Percentiles rank a stretch among this genome's conserved stretches.
Evolutionary conservation across 2,113 vertebrate species (phyloP).

Genomic region (Oryzias woworae): DNA sequence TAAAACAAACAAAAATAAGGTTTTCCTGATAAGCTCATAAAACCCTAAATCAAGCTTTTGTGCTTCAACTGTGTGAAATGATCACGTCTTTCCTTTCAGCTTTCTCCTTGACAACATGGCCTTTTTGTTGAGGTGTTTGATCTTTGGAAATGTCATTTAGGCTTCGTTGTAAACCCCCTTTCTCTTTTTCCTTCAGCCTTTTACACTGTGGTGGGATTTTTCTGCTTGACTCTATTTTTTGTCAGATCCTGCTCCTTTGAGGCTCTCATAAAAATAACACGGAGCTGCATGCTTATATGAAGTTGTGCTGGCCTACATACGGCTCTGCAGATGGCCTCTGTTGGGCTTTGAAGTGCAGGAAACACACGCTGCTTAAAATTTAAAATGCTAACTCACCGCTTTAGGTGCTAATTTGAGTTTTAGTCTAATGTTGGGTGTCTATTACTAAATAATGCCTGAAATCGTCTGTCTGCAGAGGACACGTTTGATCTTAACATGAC

Average conservation of each 20-base stretch:
- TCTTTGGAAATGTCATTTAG: slow-evolving; percentile 26
- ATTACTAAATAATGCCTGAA: slow-evolving; percentile 15
- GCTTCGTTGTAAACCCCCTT: slow-evolving; percentile 17
- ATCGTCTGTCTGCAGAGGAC: slow-evolving; percentile 8
- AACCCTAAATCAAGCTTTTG: no score
- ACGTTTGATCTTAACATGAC: not conserved
- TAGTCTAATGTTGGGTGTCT: slow-evolving; percentile 6
- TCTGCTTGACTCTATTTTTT: slow-evolving; percentile 6
- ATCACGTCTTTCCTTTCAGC: not conserved
- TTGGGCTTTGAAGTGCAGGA: slow-evolving; percentile 46
- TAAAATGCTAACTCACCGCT: slow-evolving; percentile 12
- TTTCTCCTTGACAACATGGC: slow-evolving; percentile 18
- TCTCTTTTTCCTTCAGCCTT: slow-evolving; percentile 2
- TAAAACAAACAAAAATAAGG: no score
- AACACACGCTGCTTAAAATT: slow-evolving; percentile 8
- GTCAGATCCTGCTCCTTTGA: slow-evolving; percentile 53
- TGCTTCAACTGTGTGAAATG: not conserved
- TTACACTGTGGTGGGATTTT: slow-evolving; percentile 19
- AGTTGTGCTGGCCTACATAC: slow-evolving; percentile 70
- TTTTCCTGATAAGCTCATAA: no score
- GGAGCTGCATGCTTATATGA: slow-evolving; percentile 44
- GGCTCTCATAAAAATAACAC: slow-evolving; percentile 71
- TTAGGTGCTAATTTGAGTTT: slow-evolving; percentile 14
- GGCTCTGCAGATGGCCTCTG: slow-evolving; percentile 42
- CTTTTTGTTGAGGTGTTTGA: slow-evolving; percentile 26